Evolutionary conservation across 2,797 vertebrate species (phyloP).

Genomic region (Gallinago nigripennis): DNA sequence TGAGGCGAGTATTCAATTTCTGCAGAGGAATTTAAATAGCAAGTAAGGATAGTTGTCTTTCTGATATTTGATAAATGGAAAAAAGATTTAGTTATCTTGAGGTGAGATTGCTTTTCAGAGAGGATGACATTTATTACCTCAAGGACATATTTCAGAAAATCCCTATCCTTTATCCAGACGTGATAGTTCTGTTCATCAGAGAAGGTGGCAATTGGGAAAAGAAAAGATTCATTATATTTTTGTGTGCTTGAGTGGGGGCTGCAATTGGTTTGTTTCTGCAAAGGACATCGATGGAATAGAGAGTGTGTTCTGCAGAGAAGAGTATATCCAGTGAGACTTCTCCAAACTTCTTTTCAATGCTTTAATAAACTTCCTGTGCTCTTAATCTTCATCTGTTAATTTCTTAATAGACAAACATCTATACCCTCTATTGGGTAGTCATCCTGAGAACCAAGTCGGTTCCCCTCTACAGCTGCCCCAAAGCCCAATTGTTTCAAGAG

Average conservation of each 20-base stretch:
- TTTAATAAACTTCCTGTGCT: not conserved
- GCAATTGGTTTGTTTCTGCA: conserved; percentile 28
- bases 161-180: conserved; percentile 25
- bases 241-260: not conserved
- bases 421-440: not conserved
- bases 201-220: conserved; percentile 16
- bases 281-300: not conserved
- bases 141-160: conserved; percentile 62
- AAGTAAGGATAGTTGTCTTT: conserved; percentile 27
- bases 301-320: not conserved
- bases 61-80: conserved; percentile 63
- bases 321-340: not conserved
- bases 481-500: not conserved
- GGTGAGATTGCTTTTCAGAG: conserved; percentile 65
- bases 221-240: conserved; percentile 48
- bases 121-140: conserved; percentile 61
- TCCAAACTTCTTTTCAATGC: not conserved
- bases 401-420: not conserved
- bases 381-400: not conserved
- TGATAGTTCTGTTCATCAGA: conserved; percentile 57
- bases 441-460: not conserved
- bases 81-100: conserved; percentile 63
- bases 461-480: not conserved
- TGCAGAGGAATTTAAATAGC: conserved; percentile 45
- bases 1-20: conserved; percentile 42